Base-by-base conservation (phyloP, 1,140 invertebrate species). In the Drosophila cardini region DNA sequence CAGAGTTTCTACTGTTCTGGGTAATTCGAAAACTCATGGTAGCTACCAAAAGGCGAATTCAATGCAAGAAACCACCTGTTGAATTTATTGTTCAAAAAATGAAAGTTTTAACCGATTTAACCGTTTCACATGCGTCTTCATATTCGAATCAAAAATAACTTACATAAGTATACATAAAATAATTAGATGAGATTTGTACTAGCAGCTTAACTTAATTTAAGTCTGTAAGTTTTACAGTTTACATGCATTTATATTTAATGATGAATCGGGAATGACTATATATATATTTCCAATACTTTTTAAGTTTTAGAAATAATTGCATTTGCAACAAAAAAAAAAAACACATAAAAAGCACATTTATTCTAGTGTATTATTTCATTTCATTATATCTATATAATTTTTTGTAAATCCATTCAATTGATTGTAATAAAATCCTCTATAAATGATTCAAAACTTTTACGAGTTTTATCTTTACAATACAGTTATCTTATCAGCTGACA, bases 61-160 rank as follows among this genome's bases (percentile, higher is more conserved):
- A 57, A 57, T 91, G 68, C 55, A 90, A 72, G 90, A 91, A 80
- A 91, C 90, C 68, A 91, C 90, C 64, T 91, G 90, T 76, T 91
- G 76, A 87, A 83, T 36, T 52, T 64, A 70, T 87, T 72, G 30
- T 78, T 62, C 71, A 76, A 78, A 69, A 26, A 26, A 26, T 0
- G 21, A 26, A 26, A 26, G 21, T 26, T 26, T 26, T 26, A 26
- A 26, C 21, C 21, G 21, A 65, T 67, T 45, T 7, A 50, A 56
- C 45, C 32, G 64, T 63, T 63, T 36, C 53, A 57, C 63, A 70
- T 68, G 65, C 68, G 69, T 76, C 50, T 72, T 58, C 64, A 60
- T 73, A 80, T 80, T 79, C 68, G 69, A 86, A 83, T 83, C 79
- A 77, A 80, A 26, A 80, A 77, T 80, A 83, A 61, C 42, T 74